A percentile compares a stretch with the other conserved stretches of the same genome.
Conservation (phyloP, 1,140 invertebrate species). For the Lordiphosa collinella region DNA sequence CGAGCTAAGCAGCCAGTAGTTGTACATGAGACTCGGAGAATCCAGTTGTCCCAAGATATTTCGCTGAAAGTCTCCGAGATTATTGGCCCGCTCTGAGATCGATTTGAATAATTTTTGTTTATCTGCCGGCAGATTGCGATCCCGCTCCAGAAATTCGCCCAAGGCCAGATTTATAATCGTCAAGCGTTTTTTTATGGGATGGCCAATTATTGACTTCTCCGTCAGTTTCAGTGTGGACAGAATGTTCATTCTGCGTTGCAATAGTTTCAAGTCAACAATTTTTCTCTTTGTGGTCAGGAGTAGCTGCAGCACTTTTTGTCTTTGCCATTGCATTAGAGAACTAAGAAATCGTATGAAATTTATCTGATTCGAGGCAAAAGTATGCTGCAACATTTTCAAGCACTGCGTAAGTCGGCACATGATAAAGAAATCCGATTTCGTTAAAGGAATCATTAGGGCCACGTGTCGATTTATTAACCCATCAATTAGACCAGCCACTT, state of each 20-base stretch:
- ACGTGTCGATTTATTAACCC: constrained; percentile 42
- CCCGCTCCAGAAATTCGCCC: constrained; percentile 47
- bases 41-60: constrained; percentile 34
- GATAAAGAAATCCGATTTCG: constrained; percentile 22
- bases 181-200: constrained; percentile 29
- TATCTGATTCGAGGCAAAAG: constrained; percentile 57
- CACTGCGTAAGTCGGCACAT: constrained; percentile 52
- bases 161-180: constrained; percentile 40
- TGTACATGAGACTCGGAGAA: constrained; percentile 23
- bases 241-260: constrained; percentile 49
- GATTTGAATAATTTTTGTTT: constrained; percentile 43
- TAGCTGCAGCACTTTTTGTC: constrained; percentile 54
- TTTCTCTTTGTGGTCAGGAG: constrained; percentile 80
- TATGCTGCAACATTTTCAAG: constrained; percentile 39
- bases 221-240: constrained; percentile 43
- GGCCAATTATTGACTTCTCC: constrained; percentile 40
- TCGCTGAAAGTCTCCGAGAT: constrained; percentile 26
- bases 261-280: constrained; percentile 74
- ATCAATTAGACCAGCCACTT: constrained; percentile 34
- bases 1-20: constrained; percentile 24
- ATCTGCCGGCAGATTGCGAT: constrained; percentile 40
- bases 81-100: constrained; percentile 27
- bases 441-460: constrained; percentile 23
- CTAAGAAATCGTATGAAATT: constrained; percentile 35
- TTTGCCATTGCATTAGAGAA: constrained; percentile 52